These are phyloP conservation scores for Agrotis puta DNA, from an alignment of 2,888 invertebrate species.

Conservation along the genomic window DNA sequence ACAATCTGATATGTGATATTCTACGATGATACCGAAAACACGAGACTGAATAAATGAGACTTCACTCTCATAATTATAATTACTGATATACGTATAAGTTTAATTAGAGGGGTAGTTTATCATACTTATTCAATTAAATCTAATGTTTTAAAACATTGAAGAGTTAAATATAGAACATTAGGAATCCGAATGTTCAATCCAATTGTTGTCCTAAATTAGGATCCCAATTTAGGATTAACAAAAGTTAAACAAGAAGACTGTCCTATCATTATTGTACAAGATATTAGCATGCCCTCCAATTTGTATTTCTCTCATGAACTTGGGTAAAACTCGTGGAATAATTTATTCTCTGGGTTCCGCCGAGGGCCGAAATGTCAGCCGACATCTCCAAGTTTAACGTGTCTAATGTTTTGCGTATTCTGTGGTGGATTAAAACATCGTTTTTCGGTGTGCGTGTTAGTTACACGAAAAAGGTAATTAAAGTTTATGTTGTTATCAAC, in stretches of 20 bases:
- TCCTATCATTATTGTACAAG: conserved; percentile 25
- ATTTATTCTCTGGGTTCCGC: conserved; percentile 60
- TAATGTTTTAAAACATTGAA: no score
- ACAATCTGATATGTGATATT: neutral
- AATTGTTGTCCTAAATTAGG: no score
- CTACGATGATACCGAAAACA: neutral
- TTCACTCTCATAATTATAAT: neutral
- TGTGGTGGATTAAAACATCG: conserved; percentile 41
- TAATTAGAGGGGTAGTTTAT: neutral
- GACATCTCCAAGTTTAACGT: conserved; percentile 45
- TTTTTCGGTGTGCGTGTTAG: conserved; percentile 29
- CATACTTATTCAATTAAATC: neutral
- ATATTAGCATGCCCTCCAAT: conserved; percentile 55
- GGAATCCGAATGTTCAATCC: no score
- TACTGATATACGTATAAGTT: neutral
- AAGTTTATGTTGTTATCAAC: conserved; percentile 42
- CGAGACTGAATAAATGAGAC: neutral
- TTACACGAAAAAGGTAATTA: conserved; percentile 32
- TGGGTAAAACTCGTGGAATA: conserved; percentile 66
- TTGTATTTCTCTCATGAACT: conserved; percentile 68
- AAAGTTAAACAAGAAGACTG: conserved; percentile 12
- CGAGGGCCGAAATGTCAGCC: conserved; percentile 49
- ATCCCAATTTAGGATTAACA: neutral
- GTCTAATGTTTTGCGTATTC: conserved; percentile 42
- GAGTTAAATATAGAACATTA: no score